Base-by-base conservation (phyloP, 2,113 vertebrate genomes). In the Pyrgilauda ruficollis region DNA sequence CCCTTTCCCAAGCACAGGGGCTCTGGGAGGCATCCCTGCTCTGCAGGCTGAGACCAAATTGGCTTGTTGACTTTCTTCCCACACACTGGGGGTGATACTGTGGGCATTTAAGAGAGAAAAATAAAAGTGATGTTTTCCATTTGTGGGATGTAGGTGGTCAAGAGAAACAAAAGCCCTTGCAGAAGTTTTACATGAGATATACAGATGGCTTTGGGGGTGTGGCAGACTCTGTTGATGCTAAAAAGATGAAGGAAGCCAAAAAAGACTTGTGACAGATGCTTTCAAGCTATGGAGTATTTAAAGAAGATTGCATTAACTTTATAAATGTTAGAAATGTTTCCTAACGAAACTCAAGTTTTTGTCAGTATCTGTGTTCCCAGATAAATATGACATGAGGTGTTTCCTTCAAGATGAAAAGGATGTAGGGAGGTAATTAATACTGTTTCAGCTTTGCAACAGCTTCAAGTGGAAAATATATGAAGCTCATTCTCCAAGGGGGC, bases 211-310 rank as follows among this genome's bases (percentile, higher is more conserved):
- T 99, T 66, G 97, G 99, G 52, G 99, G 99, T 67, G 99, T 99
- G 92, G 99, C 99, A 97, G 99, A 99, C 98, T 99, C 99, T 18
- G 98, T 99, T 95, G 98, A 99, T 69, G 94, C 95, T 1, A 98
- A 99, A 96, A 98, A 98, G 73, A 99, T 98, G 98, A 99, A 99
- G 96, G 98, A 99, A 97, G 99, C 99, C 85, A 99, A 99, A 98
- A 6, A 97, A 64, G 93, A 90, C 77, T 95, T 87, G 83, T 92
- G 96, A 89, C 96, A 97, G 96, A 96, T 97, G 96, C 95, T 96
- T 78, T 92, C 47, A 92, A 93, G 86, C 73, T 89, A 93, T 56
- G 37, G 62, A 89, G 27, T 95, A 94, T 97, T 97, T 95, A 93
- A 94, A 92, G 89, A 93, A 90, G 30, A 87, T 78, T 84, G 59